Conservation (phyloP, 2,797 vertebrate species). For the Ctenosaura bakeri region DNA sequence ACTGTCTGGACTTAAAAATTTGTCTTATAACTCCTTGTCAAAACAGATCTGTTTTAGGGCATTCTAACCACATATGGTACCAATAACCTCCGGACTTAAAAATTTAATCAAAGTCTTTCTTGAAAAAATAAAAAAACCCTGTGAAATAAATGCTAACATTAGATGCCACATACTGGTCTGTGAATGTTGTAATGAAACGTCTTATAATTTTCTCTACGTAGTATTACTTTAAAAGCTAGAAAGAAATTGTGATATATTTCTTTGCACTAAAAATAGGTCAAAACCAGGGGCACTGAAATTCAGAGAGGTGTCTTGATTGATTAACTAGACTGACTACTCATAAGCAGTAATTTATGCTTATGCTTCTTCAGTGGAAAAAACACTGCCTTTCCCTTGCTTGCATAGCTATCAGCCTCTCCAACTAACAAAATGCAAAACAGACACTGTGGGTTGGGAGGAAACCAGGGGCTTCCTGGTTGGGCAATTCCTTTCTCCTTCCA, state of each 20-base stretch:
- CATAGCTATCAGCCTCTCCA: background rate
- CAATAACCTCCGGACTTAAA: background rate
- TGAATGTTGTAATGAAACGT: background rate
- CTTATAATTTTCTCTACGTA: background rate
- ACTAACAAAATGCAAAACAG: background rate
- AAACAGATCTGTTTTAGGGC: too few relatives aligned
- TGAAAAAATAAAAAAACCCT: background rate
- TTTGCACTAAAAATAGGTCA: background rate
- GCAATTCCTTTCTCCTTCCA: background rate
- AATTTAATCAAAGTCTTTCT: background rate
- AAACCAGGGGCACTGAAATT: background rate
- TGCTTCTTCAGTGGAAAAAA: too few relatives aligned
- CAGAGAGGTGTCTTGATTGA: background rate
- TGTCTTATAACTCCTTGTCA: too few relatives aligned
- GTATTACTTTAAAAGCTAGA: background rate
- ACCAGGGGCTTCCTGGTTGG: background rate
- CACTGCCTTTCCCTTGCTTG: too few relatives aligned
- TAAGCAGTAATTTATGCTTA: too few relatives aligned
- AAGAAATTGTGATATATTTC: background rate
- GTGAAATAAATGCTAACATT: background rate
- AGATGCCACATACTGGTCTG: background rate
- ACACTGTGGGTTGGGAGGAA: background rate
- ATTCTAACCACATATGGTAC: too few relatives aligned
- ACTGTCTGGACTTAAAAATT: background rate
- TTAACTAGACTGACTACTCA: background rate